Base-by-base conservation (phyloP, 2,888 invertebrate genomes). In the Chymomyza fuscimana region DNA sequence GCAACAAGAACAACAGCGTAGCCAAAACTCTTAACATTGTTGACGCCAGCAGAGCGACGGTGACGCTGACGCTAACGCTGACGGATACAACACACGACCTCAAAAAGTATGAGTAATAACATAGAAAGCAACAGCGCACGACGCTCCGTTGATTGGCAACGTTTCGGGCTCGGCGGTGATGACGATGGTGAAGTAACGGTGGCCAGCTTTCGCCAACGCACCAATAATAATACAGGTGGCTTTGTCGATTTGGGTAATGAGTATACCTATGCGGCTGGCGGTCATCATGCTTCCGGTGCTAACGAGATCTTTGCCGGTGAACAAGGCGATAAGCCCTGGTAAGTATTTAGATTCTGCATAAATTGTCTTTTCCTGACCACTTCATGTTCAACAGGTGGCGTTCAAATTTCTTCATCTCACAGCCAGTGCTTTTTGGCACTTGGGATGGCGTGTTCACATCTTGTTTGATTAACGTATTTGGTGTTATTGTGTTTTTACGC, bases 371-470 rank as follows among this genome's bases (percentile, higher is more conserved):
- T 5, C 16, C 46, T n/a, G 16, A 62, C n/a, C 7, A 3, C 22
- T 65, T 9, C 59, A 32, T 36, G 58, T 9, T 78, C 83, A 85
- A 75, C 80, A 98, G 98, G 98, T 98, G 98, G 98, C 97, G 97
- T 92, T 96, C 97, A 40, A 98, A 98, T 90, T 98, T 99, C 92
- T 98, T 99, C 91, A 96, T 99, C 92, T 97, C 97, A 46, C 97
- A 98, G 92, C 98, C 98, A 50, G 96, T 98, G 66, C 93, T 98
- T 65, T 99, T 99, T 93, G 98, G 99, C 15, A 98, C 98, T 1
- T 99, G 92, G 92, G 99, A 99, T 92, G 99, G 99, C 77, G 99
- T 99, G 7, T 99, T 98, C 91, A 98, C 98, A 67, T 98, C 98
- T 65, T 98, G 98, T 91, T 95, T 99, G 87, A 98, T 99, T 89